A percentile compares a stretch with the other conserved stretches of the same genome.
phyloP scores from a whole-genome alignment of 1,140 invertebrate species.

The Mamestra configurata region DNA sequence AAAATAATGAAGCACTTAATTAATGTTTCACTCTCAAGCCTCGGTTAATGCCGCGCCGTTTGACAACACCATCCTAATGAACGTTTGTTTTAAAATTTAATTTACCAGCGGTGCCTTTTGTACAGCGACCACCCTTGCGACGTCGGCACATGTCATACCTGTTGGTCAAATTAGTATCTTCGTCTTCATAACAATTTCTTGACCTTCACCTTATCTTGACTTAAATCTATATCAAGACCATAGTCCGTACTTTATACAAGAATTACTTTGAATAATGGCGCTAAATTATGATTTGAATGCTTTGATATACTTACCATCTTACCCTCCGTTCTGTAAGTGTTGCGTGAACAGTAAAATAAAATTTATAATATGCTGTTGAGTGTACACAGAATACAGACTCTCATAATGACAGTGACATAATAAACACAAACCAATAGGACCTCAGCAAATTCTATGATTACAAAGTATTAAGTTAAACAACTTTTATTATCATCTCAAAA shows the following conservation, averaged over 20 bases:
- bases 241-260: background rate
- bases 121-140: constrained; percentile 97
- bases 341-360: constrained; percentile 40
- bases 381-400: background rate
- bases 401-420: background rate
- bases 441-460: background rate
- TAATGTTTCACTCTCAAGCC: constrained; percentile 78
- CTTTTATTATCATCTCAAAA: constrained; percentile 16
- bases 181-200: constrained; percentile 67
- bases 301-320: constrained; percentile 62
- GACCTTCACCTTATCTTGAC: constrained; percentile 49
- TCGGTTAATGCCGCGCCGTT: constrained; percentile 80
- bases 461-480: background rate
- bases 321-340: constrained; percentile 60
- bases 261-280: constrained; percentile 74
- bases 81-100: constrained; percentile 75
- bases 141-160: constrained; percentile 99
- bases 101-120: constrained; percentile 98
- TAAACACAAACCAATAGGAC: background rate
- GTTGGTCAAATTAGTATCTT: constrained; percentile 87
- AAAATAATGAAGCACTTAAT: constrained; percentile 80
- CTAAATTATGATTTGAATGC: constrained; percentile 67
- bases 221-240: constrained; percentile 42
- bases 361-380: constrained; percentile 32
- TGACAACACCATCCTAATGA: constrained; percentile 73